phyloP scores from a whole-genome alignment of 2,888 invertebrate species.

The Strigamia crassipes region DNA sequence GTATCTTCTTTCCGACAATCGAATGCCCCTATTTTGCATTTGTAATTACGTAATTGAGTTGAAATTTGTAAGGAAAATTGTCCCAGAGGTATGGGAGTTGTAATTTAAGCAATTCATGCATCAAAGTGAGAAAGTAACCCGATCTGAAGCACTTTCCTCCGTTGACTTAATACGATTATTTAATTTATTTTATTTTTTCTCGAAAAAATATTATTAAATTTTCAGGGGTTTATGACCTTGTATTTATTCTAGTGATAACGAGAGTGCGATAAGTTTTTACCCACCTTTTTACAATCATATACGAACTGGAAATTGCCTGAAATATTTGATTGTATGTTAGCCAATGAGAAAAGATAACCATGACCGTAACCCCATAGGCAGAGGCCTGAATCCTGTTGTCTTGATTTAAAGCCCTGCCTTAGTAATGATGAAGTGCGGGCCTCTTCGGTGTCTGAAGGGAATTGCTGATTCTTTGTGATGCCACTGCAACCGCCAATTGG shows the following conservation, averaged over 20 bases:
- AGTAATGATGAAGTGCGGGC: conserved; percentile 38
- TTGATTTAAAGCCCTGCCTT: conserved; percentile 40
- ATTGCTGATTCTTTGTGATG: conserved; percentile 40
- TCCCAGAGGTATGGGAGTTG: no score
- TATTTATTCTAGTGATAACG: not conserved
- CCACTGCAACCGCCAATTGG: conserved; percentile 10
- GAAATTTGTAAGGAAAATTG: no score
- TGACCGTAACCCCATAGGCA: conserved; percentile 19
- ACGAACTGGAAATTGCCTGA: not conserved
- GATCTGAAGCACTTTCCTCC: no score
- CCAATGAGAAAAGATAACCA: conserved; percentile 22
- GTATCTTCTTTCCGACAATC: no score
- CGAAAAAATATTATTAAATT: not conserved
- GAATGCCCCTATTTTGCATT: no score
- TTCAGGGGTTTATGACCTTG: not conserved
- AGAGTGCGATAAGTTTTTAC: not conserved
- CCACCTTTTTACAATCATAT: not conserved
- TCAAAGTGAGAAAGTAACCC: no score
- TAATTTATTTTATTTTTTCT: not conserved
- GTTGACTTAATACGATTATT: no score
- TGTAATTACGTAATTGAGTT: no score
- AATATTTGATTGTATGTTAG: conserved; percentile 15
- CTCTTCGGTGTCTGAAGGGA: conserved; percentile 27
- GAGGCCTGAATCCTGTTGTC: conserved; percentile 23
- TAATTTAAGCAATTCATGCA: no score